Evolutionary conservation across 2,797 vertebrate species (phyloP), one percentile per base, ranked within the genome.

Genomic region (Danio aesculapii): DNA sequence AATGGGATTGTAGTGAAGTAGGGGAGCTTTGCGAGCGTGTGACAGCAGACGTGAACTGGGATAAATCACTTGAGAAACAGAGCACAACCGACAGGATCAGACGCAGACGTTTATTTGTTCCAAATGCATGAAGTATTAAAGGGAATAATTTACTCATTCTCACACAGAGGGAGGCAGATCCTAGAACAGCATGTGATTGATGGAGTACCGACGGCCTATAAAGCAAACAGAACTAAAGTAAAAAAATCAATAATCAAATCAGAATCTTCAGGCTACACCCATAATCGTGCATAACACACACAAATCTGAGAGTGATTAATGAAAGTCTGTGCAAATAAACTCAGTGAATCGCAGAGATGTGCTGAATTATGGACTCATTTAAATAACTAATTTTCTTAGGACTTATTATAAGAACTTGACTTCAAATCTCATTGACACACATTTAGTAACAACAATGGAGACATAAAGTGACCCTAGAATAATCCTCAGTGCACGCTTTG

Each of bases 1-100:
- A 89, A 85, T 87, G 91, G 93, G 93, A 91, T 94, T 86, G 84
- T 90, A 91, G 91, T 91, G 83, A 89, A 91, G 89, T 88, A 91
- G 91, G 86, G 89, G 86, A 87, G 91, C 85, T 84, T 87, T 86
- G 78, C 30, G 74, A 86, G 89, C 87, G 86, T 90, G 86, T 91
- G 89, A 90, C 90, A 87, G 64, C 63, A 77, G 74, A 90, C 87
- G 86, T 89, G 91, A 92, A 73, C 83, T 87, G 84, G 88, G 89
- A 90, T 84, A 84, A 83, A 84, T 84, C 79, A 71, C 83, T 76
- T 84, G 82, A 83, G 64, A 81, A 50, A 75, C n/a, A 50, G 63
- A 6, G 64, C 21, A 30, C 50, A 73, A 79, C 59, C 39, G 9
- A 52, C 61, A 69, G 70, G 67, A 84, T 75, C 55, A 71, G 41